Evolutionary conservation across 2,113 vertebrate genomes (phyloP).

Genomic region (Python bivittatus): DNA sequence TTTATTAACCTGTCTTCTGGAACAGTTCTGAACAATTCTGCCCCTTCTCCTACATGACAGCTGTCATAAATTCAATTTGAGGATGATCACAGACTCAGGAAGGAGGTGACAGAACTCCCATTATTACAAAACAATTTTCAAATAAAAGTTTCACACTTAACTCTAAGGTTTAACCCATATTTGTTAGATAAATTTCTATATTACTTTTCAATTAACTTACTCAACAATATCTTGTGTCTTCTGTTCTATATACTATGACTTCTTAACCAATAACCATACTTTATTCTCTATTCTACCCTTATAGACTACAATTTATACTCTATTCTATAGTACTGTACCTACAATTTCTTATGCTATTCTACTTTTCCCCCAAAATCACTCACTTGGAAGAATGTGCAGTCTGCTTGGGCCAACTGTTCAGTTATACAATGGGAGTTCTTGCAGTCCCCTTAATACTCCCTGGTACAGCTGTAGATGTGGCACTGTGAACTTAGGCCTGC

Average conservation of each 20-base stretch:
- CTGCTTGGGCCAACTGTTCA: not conserved
- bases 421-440: not conserved
- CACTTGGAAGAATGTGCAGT: not conserved
- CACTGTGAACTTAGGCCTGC: not conserved
- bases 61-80: not conserved
- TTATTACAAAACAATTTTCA: not conserved
- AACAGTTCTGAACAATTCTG: not conserved
- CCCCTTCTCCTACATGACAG: not conserved
- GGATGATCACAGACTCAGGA: not conserved
- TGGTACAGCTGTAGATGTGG: not conserved
- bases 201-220: not conserved
- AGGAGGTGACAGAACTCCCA: not conserved
- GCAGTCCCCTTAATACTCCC: not conserved
- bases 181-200: not conserved
- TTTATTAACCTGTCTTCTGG: not conserved
- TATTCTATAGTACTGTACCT: not conserved
- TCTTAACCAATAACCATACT: not conserved
- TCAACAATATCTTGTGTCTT: not conserved
- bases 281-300: not conserved
- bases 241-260: not conserved
- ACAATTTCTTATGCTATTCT: not conserved
- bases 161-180: not conserved
- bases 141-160: not conserved
- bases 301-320: too few species aligned
- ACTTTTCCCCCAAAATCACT: not conserved